A percentile compares a stretch with the other conserved stretches of the same genome.
phyloP scores from a whole-genome alignment of 2,113 vertebrate species.

The Phycodurus eques region DNA sequence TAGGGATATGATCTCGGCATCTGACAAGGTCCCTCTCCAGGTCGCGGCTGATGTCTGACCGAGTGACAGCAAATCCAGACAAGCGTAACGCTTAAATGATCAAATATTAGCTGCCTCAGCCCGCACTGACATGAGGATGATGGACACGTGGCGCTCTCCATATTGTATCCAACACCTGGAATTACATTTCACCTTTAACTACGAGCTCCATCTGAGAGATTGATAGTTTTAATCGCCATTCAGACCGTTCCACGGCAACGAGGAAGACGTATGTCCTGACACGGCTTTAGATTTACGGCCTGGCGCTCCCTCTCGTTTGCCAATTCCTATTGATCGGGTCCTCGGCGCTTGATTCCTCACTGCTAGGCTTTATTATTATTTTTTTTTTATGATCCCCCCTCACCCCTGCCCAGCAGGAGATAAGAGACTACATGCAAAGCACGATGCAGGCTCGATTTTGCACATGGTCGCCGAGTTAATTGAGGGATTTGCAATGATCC shows the following conservation, averaged over 20 bases:
- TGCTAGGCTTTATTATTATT: slow-evolving; percentile 5
- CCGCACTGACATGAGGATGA: slow-evolving; percentile 57
- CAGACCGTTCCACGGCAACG: slow-evolving; percentile 32
- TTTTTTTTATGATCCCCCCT: slow-evolving; percentile 10
- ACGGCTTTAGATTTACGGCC: slow-evolving; percentile 41
- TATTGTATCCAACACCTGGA: slow-evolving; percentile 49
- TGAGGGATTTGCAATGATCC: slow-evolving; percentile 49
- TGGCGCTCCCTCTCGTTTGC: slow-evolving; percentile 34
- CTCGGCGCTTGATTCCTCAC: slow-evolving; percentile 34
- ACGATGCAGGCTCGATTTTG: slow-evolving; percentile 25
- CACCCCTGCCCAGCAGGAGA: slow-evolving; percentile 18
- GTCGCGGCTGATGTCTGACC: slow-evolving; percentile 61
- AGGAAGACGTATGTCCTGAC: slow-evolving; percentile 40
- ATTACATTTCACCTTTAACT: slow-evolving; percentile 50
- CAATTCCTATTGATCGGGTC: slow-evolving; percentile 43
- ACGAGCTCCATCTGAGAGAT: slow-evolving; percentile 53
- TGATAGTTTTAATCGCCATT: slow-evolving; percentile 53
- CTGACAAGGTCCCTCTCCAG: slow-evolving; percentile 65
- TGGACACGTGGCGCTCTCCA: slow-evolving; percentile 54
- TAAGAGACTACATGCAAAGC: slow-evolving; percentile 19
- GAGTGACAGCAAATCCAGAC: slow-evolving; percentile 70
- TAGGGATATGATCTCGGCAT: slow-evolving; percentile 27
- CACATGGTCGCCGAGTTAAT: slow-evolving; percentile 41
- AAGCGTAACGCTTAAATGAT: slow-evolving; percentile 67
- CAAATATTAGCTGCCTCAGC: slow-evolving; percentile 60